Base-by-base conservation (phyloP, 1,140 invertebrate species). In the Heliconius congener region DNA sequence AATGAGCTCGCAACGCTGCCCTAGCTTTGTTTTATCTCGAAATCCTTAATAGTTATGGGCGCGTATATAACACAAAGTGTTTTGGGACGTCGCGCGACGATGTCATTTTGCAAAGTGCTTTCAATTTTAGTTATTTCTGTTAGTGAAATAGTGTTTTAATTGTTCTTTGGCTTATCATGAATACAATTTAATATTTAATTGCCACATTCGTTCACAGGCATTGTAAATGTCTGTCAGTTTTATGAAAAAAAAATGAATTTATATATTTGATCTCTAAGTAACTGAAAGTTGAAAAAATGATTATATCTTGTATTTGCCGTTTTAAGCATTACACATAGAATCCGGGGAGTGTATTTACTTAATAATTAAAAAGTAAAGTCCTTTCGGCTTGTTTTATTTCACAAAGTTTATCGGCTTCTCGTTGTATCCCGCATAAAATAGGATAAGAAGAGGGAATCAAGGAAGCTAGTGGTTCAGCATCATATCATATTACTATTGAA, bases 41-140 rank as follows among this genome's bases (percentile, higher is more conserved):
- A 87, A 84, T 84, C 77, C 80, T 86, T 85, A 84, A 83, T 87
- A 84, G 83, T 89, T 86, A 88, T 83, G 85, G 84, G 85, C 83
- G 83, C 83, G 82, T 85, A 82, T 82, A 82, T 60, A 30, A 39
- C 55, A 71, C 66, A 79, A 74, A 75, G 78, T 73, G 16, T 66
- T 60, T 66, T 30, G 60, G 60, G 60, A 66, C 23, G 60, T 66
- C 11, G 11, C 3, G 11, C 60, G n/a, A 66, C 60, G 23, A 30
- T 66, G 60, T 66, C 60, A 66, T 66, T 66, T 66, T 27, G 60
- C 60, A 66, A 30, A 66, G 60, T 50, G 75, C 16, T 76, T 71
- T 30, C 75, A 76, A 34, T 50, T 76, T 76, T 30, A 30, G 60
- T 27, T 8, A 66, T 66, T 66, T 27, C 60, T 66, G 60, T 66